These are phyloP conservation scores for Eptesicus fuscus DNA, from an alignment of 2,113 vertebrate species.

Conservation along the genomic window DNA sequence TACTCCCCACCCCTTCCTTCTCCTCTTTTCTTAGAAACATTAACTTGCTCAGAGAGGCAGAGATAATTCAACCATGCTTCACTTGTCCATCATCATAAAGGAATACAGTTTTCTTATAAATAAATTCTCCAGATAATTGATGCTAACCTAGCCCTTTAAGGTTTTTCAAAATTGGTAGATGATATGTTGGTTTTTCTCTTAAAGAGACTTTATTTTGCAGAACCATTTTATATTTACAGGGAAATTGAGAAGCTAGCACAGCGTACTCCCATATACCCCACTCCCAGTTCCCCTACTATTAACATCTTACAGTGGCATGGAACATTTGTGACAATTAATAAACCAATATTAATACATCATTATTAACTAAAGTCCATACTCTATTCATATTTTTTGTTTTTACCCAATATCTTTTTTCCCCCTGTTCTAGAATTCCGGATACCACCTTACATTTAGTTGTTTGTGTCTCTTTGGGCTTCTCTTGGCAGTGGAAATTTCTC, in stretches of 20 bases:
- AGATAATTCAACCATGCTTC: constrained; percentile 17
- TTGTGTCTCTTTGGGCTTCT: neutral
- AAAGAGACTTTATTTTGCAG: neutral
- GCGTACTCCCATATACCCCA: neutral
- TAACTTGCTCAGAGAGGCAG: constrained; percentile 51
- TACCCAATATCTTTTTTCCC: neutral
- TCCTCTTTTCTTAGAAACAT: constrained; percentile 52
- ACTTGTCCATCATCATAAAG: neutral
- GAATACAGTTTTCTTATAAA: neutral
- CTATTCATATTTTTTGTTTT: neutral
- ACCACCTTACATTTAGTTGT: neutral
- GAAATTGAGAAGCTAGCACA: neutral
- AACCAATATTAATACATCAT: neutral
- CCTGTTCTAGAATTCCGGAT: neutral
- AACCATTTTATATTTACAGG: neutral
- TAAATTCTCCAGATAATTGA: constrained; percentile 34
- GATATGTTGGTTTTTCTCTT: neutral
- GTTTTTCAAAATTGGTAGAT: neutral
- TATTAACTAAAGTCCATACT: neutral
- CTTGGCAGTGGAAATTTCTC: neutral
- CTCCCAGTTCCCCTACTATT: no score
- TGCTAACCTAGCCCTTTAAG: neutral
- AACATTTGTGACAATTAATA: neutral
- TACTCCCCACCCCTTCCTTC: neutral
- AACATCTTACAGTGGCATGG: neutral